phyloP scores from a whole-genome alignment of 2,113 vertebrate species.

The Carollia perspicillata region DNA sequence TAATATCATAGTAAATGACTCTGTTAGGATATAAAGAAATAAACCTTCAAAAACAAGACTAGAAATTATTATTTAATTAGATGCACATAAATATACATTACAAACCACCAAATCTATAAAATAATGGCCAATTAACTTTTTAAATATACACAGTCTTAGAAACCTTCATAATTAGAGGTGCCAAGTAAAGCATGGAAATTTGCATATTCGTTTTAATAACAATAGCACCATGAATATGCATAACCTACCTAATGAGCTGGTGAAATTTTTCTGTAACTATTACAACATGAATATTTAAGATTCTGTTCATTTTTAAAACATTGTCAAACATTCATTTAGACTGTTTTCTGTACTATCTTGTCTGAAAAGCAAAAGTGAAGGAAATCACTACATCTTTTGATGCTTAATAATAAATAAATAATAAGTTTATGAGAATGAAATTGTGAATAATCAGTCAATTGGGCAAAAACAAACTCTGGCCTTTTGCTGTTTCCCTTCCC shows the following conservation, averaged over 20 bases:
- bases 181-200: conserved; percentile 1
- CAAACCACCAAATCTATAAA: neutral
- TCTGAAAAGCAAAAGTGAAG: neutral
- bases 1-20: neutral
- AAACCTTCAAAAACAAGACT: neutral
- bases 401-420: neutral
- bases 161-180: neutral
- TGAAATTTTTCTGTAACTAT: neutral
- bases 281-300: neutral
- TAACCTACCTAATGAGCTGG: neutral
- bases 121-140: neutral
- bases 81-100: neutral
- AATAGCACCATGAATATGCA: neutral
- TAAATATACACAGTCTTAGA: neutral
- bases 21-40: neutral
- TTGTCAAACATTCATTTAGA: neutral
- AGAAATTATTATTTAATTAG: neutral
- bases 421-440: neutral
- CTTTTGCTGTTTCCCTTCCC: neutral
- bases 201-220: neutral
- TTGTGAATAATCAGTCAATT: neutral
- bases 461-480: neutral
- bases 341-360: conserved; percentile 7
- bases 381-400: neutral
- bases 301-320: conserved; percentile 20